Evolutionary conservation across 2,888 invertebrate species (phyloP).

Genomic region (Leptopilina syphax): DNA sequence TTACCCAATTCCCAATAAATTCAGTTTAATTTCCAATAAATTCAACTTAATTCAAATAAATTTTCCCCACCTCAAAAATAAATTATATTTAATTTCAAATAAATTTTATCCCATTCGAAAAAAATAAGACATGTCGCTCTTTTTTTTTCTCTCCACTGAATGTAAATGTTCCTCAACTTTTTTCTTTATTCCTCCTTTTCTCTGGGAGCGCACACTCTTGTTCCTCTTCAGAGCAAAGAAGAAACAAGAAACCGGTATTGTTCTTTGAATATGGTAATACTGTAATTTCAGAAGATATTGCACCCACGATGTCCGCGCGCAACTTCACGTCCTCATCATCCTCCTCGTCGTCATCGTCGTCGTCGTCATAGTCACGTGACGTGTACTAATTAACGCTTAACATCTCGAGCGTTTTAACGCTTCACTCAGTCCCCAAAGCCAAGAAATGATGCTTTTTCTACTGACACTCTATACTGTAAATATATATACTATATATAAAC

Average conservation of each 20-base stretch:
- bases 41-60: too few relatives aligned
- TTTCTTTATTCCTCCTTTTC: constrained; percentile 52
- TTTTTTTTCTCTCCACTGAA: too few relatives aligned
- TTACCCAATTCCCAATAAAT: too few relatives aligned
- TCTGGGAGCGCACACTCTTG: constrained; percentile 55
- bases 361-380: background rate
- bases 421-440: background rate
- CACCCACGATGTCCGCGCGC: constrained; percentile 17
- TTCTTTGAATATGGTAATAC: constrained; percentile 58
- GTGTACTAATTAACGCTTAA: constrained; percentile 14
- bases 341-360: background rate
- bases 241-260: constrained; percentile 71
- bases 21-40: too few relatives aligned
- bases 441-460: background rate
- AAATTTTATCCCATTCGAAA: too few relatives aligned
- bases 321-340: background rate
- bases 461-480: background rate
- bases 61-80: too few relatives aligned
- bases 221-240: constrained; percentile 61
- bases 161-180: constrained; percentile 52
- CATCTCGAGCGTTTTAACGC: background rate
- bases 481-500: too few relatives aligned
- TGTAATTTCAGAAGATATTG: constrained; percentile 66
- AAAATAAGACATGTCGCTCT: too few relatives aligned
- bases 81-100: too few relatives aligned